phyloP scores from a whole-genome alignment of 2,888 invertebrate genomes.

The Harpalus rubripes region DNA sequence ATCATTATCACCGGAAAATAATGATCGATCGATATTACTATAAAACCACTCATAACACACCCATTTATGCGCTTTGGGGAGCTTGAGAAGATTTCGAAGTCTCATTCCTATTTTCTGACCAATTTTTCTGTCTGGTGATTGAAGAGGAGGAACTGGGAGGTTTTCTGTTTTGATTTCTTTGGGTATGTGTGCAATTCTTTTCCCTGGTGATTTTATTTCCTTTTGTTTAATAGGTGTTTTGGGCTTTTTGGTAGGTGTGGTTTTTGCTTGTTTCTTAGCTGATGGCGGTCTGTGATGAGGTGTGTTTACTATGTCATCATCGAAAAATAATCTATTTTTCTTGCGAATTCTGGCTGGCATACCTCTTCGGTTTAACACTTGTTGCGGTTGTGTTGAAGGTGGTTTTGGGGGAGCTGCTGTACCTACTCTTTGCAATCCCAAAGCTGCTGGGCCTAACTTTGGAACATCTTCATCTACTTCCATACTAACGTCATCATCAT shows the following conservation, averaged over 20 bases:
- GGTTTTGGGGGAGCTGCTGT: conserved; percentile 87
- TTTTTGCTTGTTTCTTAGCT: conserved; percentile 83
- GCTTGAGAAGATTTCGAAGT: conserved; percentile 93
- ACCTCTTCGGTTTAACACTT: conserved; percentile 90
- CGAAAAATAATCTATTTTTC: conserved; percentile 92
- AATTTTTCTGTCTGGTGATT: conserved; percentile 88
- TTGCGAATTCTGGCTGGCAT: conserved; percentile 95
- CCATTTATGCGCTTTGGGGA: conserved; percentile 99
- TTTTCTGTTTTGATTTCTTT: conserved; percentile 72
- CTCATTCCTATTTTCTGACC: conserved; percentile 95
- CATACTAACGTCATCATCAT: conserved; percentile 80
- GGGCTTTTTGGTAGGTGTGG: conserved; percentile 78
- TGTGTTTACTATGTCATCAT: conserved; percentile 92
- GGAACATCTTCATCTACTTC: conserved; percentile 84
- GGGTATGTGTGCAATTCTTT: conserved; percentile 73
- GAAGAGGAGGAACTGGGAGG: conserved; percentile 77
- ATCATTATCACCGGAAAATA: conserved; percentile 98
- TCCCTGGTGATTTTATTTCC: conserved; percentile 73
- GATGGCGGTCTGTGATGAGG: conserved; percentile 87
- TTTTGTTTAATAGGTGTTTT: conserved; percentile 71
- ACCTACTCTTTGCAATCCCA: conserved; percentile 90
- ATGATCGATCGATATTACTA: conserved; percentile 96
- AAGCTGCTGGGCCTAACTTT: conserved; percentile 88
- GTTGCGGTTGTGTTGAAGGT: conserved; percentile 85
- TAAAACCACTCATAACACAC: conserved; percentile 99